These are phyloP conservation scores for Caenorhabditis uteleia DNA, from an alignment of 2,888 invertebrate species.

Conservation along the genomic window DNA sequence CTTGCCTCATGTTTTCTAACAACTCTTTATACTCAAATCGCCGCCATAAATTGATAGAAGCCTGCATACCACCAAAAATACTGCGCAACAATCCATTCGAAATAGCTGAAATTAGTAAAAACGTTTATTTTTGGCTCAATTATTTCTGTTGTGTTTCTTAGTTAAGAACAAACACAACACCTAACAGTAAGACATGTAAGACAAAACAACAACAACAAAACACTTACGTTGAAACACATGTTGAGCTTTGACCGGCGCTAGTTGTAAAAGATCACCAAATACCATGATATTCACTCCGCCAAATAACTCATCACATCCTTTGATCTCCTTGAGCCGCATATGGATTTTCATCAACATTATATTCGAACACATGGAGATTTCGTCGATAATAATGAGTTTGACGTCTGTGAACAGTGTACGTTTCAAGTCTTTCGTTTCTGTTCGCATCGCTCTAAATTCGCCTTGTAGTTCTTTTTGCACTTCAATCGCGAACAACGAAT, in stretches of 20 bases:
- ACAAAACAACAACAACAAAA: too few species aligned
- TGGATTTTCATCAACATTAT: constrained; percentile 23
- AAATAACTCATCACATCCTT: constrained; percentile 8
- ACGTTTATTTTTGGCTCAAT: too few species aligned
- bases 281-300: constrained; percentile 18
- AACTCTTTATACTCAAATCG: not conserved
- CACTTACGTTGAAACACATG: not conserved
- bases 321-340: constrained; percentile 19
- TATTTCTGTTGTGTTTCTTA: too few species aligned
- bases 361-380: constrained; percentile 20
- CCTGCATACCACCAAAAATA: not conserved
- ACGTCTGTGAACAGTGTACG: constrained; percentile 1
- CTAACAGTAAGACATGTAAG: too few species aligned
- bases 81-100: not conserved
- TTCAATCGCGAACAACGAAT: too few species aligned
- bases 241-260: constrained; percentile 20
- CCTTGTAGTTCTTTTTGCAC: too few species aligned
- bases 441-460: not conserved
- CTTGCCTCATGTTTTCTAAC: constrained; percentile 1
- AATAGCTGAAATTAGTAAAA: too few species aligned
- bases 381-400: constrained; percentile 31
- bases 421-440: constrained; percentile 5
- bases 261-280: constrained; percentile 26
- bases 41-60: not conserved
- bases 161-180: too few species aligned